Evolutionary conservation across 2,888 invertebrate species (phyloP), one percentile per base, ranked within the genome.

Genomic region (Ephialtes manifestator): DNA sequence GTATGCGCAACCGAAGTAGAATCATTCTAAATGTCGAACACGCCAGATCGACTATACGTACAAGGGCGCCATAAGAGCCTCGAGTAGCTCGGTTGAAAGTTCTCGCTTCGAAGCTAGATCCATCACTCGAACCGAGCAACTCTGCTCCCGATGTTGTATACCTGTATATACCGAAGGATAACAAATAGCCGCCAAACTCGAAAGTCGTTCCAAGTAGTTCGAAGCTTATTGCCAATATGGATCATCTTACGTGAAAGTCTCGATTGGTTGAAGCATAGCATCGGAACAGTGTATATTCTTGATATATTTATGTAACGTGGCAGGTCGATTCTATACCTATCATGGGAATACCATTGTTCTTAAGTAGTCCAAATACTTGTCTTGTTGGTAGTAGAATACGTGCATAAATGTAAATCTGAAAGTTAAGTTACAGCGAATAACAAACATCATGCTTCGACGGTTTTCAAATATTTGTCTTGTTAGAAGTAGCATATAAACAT

Each of bases 191-290:
- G 65, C 75, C 63, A 83, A 71, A 80, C 80, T 79, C 65, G 83
- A 76, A 83, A 83, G 53, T 83, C 71, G 75, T 80, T 76, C 20
- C 55, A 80, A 76, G 65, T 71, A 80, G 63, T 48, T 83, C 24
- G 48, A 55, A 83, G 79, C 83, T 83, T 83, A 80, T 76, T 83
- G 75, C 83, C 79, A 83, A 80, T 83, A 76, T 83, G 83, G 83
- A 83, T 83, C 83, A 83, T 83, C 80, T 83, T 83, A 80, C 75
- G 67, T 24, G 51, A 71, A 58, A 71, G 65, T 72, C 77, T 77
- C 77, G 11, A 51, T 28, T 58, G 28, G 39, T 68, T 53, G 51
- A 51, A 68, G 65, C 51, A 39, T 71, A 68, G 31, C 11, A 43
- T 13, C 15, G 28, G n/a, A 31, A 43, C 13, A 11, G 24, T 24